Evolutionary conservation across 2,888 invertebrate species (phyloP).

Genomic region (Gasteruption jaculator): DNA sequence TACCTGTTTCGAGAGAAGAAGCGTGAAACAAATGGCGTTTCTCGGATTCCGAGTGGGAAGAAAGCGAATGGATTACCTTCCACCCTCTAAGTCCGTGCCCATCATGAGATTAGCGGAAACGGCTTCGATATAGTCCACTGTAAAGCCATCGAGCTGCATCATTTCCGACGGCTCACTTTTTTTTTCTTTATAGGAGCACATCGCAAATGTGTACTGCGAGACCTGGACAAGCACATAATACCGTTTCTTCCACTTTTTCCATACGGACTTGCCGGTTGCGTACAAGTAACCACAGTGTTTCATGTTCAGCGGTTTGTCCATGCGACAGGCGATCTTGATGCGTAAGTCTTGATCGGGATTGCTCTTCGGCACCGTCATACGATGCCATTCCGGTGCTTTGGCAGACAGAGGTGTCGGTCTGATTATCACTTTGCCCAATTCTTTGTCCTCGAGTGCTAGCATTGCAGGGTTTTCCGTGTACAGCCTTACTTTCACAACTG

Average conservation of each 20-base stretch:
- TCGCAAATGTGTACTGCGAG: constrained; percentile 99
- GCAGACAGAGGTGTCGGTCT: constrained; percentile 83
- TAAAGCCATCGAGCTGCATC: constrained; percentile 99
- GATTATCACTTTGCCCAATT: constrained; percentile 88
- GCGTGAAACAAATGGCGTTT: too few species aligned
- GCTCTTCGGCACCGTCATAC: constrained; percentile 93
- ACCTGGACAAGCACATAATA: constrained; percentile 99
- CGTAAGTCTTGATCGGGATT: constrained; percentile 91
- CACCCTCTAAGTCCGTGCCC: constrained; percentile 65
- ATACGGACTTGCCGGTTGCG: constrained; percentile 93
- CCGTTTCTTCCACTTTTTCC: constrained; percentile 99
- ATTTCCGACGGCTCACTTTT: constrained; percentile 99
- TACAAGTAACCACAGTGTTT: constrained; percentile 97
- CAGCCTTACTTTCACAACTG: constrained; percentile 94
- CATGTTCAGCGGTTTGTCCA: constrained; percentile 99
- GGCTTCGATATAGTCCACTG: constrained; percentile 97
- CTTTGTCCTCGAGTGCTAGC: constrained; percentile 97
- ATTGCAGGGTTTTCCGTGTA: constrained; percentile 98
- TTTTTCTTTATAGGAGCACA: constrained; percentile 99
- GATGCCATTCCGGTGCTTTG: constrained; percentile 97
- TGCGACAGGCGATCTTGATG: constrained; percentile 95
- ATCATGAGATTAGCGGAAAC: constrained; percentile 88
- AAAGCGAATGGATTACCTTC: constrained; percentile 34
- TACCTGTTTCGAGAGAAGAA: too few species aligned
- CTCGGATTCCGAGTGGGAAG: too few species aligned